Conservation (phyloP, 2,113 vertebrate genomes). For the Ginglymostoma cirratum region DNA sequence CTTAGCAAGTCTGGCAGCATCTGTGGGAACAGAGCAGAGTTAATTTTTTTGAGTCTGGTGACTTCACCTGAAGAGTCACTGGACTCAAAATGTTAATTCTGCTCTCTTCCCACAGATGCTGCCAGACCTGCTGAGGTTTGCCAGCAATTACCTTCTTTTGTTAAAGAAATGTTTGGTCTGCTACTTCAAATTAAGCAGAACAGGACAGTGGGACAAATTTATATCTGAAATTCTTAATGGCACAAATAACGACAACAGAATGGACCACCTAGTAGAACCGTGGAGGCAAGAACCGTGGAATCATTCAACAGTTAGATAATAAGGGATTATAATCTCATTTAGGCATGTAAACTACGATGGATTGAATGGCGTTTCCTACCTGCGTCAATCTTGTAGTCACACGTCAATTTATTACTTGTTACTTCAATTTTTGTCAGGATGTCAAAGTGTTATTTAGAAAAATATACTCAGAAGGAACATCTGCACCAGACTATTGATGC, state of each 20-base stretch:
- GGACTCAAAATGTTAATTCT: no score
- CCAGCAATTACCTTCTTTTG: no score
- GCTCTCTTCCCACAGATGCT: no score
- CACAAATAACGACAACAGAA: background rate
- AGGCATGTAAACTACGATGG: background rate
- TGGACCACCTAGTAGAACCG: background rate
- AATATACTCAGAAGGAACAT: background rate
- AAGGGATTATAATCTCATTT: background rate
- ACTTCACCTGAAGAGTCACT: no score
- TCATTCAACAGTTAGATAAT: constrained; percentile 1
- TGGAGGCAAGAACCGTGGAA: constrained; percentile 10
- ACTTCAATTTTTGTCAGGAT: background rate
- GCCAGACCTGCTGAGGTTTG: no score
- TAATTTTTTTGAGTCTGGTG: no score
- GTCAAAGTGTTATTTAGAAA: background rate
- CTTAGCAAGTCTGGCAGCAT: no score
- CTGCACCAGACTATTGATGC: background rate
- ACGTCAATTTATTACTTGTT: background rate
- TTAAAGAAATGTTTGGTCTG: no score
- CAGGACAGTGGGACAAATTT: background rate
- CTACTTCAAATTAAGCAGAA: background rate
- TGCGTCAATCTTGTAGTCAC: background rate
- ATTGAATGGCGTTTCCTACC: background rate
- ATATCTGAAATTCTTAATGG: background rate
- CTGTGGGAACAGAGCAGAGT: no score